These are phyloP conservation scores for Dolichoris vasculosae DNA, from an alignment of 1,140 invertebrate species.

Conservation along the genomic window DNA sequence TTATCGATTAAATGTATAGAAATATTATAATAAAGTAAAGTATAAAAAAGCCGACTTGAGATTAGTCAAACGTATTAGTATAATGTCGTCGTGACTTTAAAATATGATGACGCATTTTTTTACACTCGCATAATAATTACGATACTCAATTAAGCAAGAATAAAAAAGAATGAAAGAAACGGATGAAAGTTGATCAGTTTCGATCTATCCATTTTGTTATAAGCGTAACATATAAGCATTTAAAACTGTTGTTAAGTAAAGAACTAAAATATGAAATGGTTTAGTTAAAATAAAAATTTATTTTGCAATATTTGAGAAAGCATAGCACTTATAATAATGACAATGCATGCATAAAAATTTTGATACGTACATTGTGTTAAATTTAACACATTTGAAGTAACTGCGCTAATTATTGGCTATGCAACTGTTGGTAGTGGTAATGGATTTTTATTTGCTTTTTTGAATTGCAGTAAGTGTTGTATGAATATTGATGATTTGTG, in stretches of 20 bases:
- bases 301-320: constrained; percentile 35
- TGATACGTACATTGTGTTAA: constrained; percentile 19
- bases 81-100: constrained; percentile 8
- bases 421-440: background rate
- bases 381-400: background rate
- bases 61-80: constrained; percentile 49
- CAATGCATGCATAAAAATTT: constrained; percentile 34
- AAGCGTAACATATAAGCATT: constrained; percentile 44
- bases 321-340: background rate
- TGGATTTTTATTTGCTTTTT: background rate
- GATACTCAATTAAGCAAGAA: constrained; percentile 43
- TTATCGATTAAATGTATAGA: constrained; percentile 50
- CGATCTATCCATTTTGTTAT: constrained; percentile 46
- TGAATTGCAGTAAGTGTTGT: background rate
- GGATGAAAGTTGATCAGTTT: constrained; percentile 34
- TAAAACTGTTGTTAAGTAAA: constrained; percentile 48
- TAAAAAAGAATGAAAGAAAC: background rate
- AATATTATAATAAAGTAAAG: constrained; percentile 21
- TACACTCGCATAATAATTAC: constrained; percentile 50
- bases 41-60: constrained; percentile 41
- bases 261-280: constrained; percentile 25
- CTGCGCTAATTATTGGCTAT: constrained; percentile 45
- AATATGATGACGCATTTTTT: constrained; percentile 15
- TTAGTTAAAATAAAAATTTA: constrained; percentile 37
- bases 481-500: background rate